Evolutionary conservation across 37 sponge, comb jelly and placozoan species (phyloP), one percentile per base, ranked within the genome.

Genomic region (Amphimedon queenslandica): DNA sequence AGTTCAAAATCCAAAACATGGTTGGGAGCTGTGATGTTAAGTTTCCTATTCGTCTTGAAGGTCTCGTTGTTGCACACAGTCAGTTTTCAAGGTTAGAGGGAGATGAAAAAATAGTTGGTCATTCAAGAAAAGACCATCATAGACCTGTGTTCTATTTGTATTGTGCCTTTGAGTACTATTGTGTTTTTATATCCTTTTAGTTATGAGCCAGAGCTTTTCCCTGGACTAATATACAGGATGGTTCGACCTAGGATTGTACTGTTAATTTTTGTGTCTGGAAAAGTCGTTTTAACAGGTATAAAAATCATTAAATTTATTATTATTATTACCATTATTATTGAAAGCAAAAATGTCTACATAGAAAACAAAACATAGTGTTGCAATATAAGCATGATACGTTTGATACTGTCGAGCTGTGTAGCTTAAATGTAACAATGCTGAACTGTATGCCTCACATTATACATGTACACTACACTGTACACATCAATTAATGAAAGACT

Each of bases 1-100:
- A 94, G 61, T 98, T 98, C 74, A 98, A 94, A 77, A 84, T 98
- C 4, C 99, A 98, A 67, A 98, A 98, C 66, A 98, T 98, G 96
- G 99, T 98, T 30, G 99, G 99, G 3, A 98, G 99, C 57, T 94
- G 95, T 78, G 99, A 98, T 61, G 99, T 98, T 0, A 94, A 94
- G 68, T 98, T 98, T 57, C 99, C 99, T 4, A 98, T 98, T 55
- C 70, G 95, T 35, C 69, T 98, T 24, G 99, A 98, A 55, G 99
- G 99, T 0, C 88, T 98, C 1, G 93, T 94, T 23, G 75, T 88
- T 0, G 75, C 82, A 31, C 99, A 98, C 53, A 68, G 80, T 0
- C 95, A 98, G 90, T 98, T 98, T 71, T 90, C 95, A 41, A 93
- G 93, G 93, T 93, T 6, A 65, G 72, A 4, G 34, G 24, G 36